Percentiles rank a stretch among this genome's conserved stretches.
Evolutionary conservation across 1,140 invertebrate species (phyloP).

Genomic region (Trichoplusia ni): DNA sequence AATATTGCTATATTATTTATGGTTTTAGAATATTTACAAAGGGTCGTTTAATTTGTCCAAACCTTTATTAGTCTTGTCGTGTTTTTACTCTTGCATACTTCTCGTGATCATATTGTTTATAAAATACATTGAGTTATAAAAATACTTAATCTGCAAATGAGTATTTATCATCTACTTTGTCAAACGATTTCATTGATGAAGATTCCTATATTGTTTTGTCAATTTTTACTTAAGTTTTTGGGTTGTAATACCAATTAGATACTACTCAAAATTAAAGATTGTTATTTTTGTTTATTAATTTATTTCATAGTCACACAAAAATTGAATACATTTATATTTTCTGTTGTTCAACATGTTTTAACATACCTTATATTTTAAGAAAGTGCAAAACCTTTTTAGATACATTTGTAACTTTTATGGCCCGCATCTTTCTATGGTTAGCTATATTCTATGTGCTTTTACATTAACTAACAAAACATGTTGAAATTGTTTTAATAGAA

Average conservation of each 20-base stretch:
- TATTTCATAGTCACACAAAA: constrained; percentile 52
- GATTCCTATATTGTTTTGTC: too few relatives aligned
- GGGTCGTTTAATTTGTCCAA: too few relatives aligned
- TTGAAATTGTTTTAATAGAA: constrained; percentile 41
- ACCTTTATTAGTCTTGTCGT: too few relatives aligned
- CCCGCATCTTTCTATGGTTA: constrained; percentile 10
- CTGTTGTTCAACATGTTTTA: constrained; percentile 48
- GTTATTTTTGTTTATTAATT: constrained; percentile 39
- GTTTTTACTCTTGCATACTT: too few relatives aligned
- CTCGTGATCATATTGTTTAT: too few relatives aligned
- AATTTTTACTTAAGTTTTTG: constrained; percentile 3
- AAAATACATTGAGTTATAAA: too few relatives aligned
- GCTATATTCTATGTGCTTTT: constrained; percentile 27
- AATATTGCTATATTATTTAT: too few relatives aligned
- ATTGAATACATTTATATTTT: constrained; percentile 44
- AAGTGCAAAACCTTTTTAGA: constrained; percentile 19
- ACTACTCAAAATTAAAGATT: constrained; percentile 43
- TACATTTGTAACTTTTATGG: constrained; percentile 19
- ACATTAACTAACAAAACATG: constrained; percentile 46
- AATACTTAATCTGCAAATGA: too few relatives aligned
- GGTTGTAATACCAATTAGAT: constrained; percentile 23
- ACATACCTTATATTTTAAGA: constrained; percentile 22
- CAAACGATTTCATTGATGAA: too few relatives aligned
- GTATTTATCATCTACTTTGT: too few relatives aligned
- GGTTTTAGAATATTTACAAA: too few relatives aligned